Percentiles rank a stretch among this genome's conserved stretches.
These are phyloP conservation scores for Kryptolebias ocellatus DNA, from an alignment of 2,797 vertebrate species.

Conservation along the genomic window DNA sequence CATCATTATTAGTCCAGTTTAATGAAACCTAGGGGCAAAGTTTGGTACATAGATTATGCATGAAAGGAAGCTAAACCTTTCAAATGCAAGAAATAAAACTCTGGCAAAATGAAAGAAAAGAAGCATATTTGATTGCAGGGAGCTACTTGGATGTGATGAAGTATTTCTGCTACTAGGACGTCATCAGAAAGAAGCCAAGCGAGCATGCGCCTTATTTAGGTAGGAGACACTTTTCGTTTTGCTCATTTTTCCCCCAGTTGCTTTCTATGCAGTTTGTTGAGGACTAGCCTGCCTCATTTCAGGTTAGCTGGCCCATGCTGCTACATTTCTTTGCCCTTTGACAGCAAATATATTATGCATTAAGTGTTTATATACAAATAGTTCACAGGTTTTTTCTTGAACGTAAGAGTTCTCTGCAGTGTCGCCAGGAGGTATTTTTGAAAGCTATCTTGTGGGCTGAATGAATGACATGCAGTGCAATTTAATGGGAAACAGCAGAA, in stretches of 20 bases:
- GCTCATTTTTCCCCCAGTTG: not conserved
- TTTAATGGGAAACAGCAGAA: constrained; percentile 4
- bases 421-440: not conserved
- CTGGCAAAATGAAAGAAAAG: not conserved
- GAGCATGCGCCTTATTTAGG: not conserved
- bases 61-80: not conserved
- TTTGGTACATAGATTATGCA: not conserved
- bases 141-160: not conserved
- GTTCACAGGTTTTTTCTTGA: not conserved
- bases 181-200: not conserved
- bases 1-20: not conserved
- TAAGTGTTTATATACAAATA: not conserved
- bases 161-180: not conserved
- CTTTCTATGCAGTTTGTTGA: too few relatives aligned
- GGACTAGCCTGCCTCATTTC: too few relatives aligned
- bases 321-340: not conserved
- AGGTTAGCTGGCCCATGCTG: not conserved
- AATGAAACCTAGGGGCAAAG: not conserved
- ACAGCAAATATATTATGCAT: not conserved
- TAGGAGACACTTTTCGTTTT: not conserved
- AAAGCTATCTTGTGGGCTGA: not conserved
- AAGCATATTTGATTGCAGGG: not conserved
- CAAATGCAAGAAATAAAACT: constrained; percentile 1
- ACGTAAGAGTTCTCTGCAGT: not conserved
- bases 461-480: constrained; percentile 4